phyloP scores from a whole-genome alignment of 2,888 invertebrate species.

The Pseudoips prasinana region DNA sequence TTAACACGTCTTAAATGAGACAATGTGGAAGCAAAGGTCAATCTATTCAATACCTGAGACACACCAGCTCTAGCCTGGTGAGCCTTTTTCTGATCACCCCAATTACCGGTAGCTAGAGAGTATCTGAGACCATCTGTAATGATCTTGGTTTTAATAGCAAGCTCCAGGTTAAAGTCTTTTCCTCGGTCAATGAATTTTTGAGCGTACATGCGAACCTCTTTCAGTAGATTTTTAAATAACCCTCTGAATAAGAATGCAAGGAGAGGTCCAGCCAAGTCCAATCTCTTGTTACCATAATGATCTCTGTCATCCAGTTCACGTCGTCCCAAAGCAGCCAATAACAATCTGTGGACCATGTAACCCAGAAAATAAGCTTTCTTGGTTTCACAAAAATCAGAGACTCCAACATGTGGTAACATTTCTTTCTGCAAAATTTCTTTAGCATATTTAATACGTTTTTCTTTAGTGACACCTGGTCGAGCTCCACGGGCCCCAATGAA shows the following conservation, averaged over 20 bases:
- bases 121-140: conserved; percentile 99
- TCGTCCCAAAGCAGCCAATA: conserved; percentile 96
- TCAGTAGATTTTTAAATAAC: conserved; percentile 96
- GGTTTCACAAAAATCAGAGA: conserved; percentile 99
- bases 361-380: conserved; percentile 99
- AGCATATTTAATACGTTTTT: conserved; percentile 99
- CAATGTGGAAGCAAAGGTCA: conserved; percentile 99
- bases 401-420: conserved; percentile 99
- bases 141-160: conserved; percentile 97
- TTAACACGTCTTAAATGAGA: conserved; percentile 99
- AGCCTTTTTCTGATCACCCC: conserved; percentile 99
- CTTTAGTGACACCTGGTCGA: conserved; percentile 98
- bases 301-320: conserved; percentile 99
- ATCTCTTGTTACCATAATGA: conserved; percentile 99
- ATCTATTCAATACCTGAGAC: conserved; percentile 97
- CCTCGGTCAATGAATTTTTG: conserved; percentile 99
- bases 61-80: conserved; percentile 99
- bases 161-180: conserved; percentile 98
- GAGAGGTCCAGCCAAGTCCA: conserved; percentile 98
- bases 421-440: conserved; percentile 99
- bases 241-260: conserved; percentile 98
- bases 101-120: conserved; percentile 99
- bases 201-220: conserved; percentile 98
- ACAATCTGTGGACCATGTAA: conserved; percentile 99
- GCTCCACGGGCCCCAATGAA: conserved; percentile 99